Conservation (phyloP, 2,113 vertebrate species). For the Plectropomus leopardus region DNA sequence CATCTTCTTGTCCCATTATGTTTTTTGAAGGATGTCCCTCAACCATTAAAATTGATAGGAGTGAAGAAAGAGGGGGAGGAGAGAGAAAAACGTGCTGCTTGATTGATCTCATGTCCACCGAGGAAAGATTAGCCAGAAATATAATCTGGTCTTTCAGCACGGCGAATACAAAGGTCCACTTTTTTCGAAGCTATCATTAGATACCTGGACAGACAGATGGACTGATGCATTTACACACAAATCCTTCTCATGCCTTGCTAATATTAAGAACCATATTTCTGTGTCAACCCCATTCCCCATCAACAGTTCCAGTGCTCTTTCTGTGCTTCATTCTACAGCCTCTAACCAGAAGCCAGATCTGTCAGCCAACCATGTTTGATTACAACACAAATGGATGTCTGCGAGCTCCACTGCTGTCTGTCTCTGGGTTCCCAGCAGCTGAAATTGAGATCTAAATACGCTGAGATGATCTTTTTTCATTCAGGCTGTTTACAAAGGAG, state of each 20-base stretch:
- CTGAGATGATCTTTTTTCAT: constrained; percentile 52
- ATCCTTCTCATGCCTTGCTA: constrained; percentile 21
- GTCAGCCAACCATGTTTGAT: constrained; percentile 64
- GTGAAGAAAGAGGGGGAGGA: constrained; percentile 84
- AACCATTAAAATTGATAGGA: constrained; percentile 94
- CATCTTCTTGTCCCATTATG: constrained; percentile 94
- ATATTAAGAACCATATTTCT: constrained; percentile 34
- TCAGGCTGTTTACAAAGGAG: constrained; percentile 33
- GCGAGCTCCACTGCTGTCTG: not conserved
- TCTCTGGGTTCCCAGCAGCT: constrained; percentile 20
- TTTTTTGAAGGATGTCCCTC: constrained; percentile 93
- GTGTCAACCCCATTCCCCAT: constrained; percentile 10
- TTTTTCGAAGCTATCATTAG: constrained; percentile 20
- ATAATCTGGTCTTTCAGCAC: constrained; percentile 75
- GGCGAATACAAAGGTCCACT: constrained; percentile 38
- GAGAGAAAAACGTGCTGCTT: constrained; percentile 84
- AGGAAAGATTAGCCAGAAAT: constrained; percentile 84
- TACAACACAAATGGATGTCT: constrained; percentile 44
- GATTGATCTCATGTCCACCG: constrained; percentile 86
- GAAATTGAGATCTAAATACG: constrained; percentile 47
- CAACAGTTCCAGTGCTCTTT: constrained; percentile 14
- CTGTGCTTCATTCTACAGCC: constrained; percentile 35
- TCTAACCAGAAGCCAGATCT: constrained; percentile 54
- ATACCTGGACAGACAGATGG: constrained; percentile 6
- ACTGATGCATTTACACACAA: constrained; percentile 25